A percentile compares a stretch with the other conserved stretches of the same genome.
Conservation (phyloP, 2,113 vertebrate species). For the Dicerorhinus sumatrensis region DNA sequence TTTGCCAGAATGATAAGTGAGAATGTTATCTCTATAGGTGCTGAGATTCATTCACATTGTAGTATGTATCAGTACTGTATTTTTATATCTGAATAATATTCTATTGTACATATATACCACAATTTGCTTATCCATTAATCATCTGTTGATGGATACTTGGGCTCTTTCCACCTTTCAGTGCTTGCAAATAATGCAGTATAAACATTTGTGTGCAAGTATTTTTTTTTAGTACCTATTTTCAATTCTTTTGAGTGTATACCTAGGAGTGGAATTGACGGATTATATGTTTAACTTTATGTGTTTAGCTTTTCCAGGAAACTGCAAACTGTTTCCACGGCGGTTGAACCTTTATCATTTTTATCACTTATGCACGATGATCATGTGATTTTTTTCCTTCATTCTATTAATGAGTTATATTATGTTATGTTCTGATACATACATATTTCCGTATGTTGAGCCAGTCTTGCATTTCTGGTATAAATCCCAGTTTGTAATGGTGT, state of each 20-base stretch:
- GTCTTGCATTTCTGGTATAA: too few species aligned
- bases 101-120: background rate
- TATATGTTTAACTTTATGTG: background rate
- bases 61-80: background rate
- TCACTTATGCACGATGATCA: background rate
- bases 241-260: background rate
- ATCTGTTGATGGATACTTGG: background rate
- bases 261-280: background rate
- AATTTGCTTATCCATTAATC: background rate
- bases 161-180: background rate
- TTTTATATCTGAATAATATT: background rate
- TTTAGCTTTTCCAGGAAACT: background rate
- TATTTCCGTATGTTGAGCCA: too few species aligned
- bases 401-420: too few species aligned
- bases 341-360: background rate
- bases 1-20: background rate
- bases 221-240: background rate
- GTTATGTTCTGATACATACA: too few species aligned
- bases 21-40: background rate
- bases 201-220: background rate
- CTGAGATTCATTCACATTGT: background rate
- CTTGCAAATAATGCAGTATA: background rate
- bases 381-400: too few species aligned
- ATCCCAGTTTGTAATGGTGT: too few species aligned
- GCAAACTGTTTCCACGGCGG: background rate